Base-by-base conservation (phyloP, 64 coral and sea anemone genomes). In the Platygyra sinensis region DNA sequence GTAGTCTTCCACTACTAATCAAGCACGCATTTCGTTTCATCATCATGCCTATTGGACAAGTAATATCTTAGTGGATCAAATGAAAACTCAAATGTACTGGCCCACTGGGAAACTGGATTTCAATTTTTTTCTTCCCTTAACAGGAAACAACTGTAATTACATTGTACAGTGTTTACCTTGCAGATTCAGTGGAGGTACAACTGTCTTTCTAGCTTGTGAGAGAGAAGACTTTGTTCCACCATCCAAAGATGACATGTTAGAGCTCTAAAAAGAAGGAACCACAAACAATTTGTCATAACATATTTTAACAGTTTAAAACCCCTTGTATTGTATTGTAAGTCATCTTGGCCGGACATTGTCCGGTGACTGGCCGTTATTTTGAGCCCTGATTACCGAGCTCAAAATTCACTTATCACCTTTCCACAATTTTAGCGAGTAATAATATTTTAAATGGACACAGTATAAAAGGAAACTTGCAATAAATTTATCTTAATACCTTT, bases 171-270 rank as follows among this genome's bases (percentile, higher is more conserved):
- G n/a, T 46, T 51, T 46, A 85, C 81, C 81, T 51, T 85, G 63
- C 7, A 85, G 31, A 24, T 85, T 72, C 38, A 85, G 52, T 13
- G 81, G 81, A 51, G 81, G 81, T 38, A 85, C 81, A 71, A 49
- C 14, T 36, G 63, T 15, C 11, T 24, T 29, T 39, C 38, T 36
- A 17, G 7, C 62, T 4, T 51, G 32, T 71, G 62, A 85, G 9
- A 50, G 50, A 5, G 38, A 51, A 67, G 81, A 32, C 42, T 9
- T 50, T 10, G 17, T 25, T 33, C 13, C 62, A 22, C 64, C 38
- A 38, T 85, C 63, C 3, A 72, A 27, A 50, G 81, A 85, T 50
- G 81, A 85, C 30, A 1, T 22, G 29, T 38, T 85, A 49, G 81
- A 69, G 46, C 36, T 27, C 81, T 85, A 52, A 72, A 84, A 51